phyloP scores from a whole-genome alignment of 2,113 vertebrate species.

The Tapirus terrestris region DNA sequence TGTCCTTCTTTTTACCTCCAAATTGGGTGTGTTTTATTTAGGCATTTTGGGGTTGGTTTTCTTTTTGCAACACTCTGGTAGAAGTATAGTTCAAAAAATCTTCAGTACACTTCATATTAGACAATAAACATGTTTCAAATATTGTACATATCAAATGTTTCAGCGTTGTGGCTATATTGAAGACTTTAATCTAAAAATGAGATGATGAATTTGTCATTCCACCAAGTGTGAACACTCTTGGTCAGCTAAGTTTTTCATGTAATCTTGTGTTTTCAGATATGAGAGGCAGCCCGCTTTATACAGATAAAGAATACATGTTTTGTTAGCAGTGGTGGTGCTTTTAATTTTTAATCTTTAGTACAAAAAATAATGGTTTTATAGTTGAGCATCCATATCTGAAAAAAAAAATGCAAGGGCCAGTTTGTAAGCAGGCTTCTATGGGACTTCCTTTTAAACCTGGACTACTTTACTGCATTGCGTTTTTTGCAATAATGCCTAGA shows the following conservation, averaged over 20 bases:
- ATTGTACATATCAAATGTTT: slow-evolving; percentile 44
- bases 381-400: slow-evolving; percentile 59
- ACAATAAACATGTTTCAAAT: slow-evolving; percentile 26
- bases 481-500: slow-evolving; percentile 19
- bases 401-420: background rate
- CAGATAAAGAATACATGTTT: slow-evolving; percentile 49
- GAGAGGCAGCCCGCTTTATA: slow-evolving; percentile 40
- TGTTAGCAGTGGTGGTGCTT: slow-evolving; percentile 22
- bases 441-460: background rate
- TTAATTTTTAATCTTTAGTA: slow-evolving; percentile 55
- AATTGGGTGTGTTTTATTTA: background rate
- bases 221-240: slow-evolving; percentile 39
- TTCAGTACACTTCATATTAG: background rate
- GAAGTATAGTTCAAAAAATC: background rate
- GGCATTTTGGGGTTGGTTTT: slow-evolving; percentile 17
- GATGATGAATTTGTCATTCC: slow-evolving; percentile 33
- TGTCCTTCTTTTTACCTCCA: slow-evolving; percentile 28
- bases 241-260: slow-evolving; percentile 43
- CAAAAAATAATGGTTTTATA: slow-evolving; percentile 42
- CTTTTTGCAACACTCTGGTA: slow-evolving; percentile 12
- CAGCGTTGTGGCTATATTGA: slow-evolving; percentile 2
- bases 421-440: slow-evolving; percentile 6
- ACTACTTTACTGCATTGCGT: slow-evolving; percentile 11
- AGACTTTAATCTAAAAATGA: slow-evolving; percentile 54
- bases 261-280: slow-evolving; percentile 65